Evolutionary conservation across 2,888 invertebrate species (phyloP).

Genomic region (Amphimallon solstitiale): DNA sequence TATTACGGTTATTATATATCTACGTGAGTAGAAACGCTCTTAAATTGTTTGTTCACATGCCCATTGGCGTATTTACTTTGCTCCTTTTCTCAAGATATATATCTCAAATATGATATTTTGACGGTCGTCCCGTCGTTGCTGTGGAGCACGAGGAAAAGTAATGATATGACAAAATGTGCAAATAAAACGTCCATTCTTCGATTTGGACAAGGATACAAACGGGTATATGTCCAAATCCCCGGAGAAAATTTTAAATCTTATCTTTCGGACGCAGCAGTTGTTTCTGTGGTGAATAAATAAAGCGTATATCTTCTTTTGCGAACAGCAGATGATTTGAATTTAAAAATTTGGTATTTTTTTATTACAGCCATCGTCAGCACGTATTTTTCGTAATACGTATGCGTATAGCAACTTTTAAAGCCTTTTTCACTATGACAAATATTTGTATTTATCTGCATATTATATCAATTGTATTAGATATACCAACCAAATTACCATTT

Average conservation of each 20-base stretch:
- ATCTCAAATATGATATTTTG: constrained; percentile 23
- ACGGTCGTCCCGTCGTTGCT: not conserved
- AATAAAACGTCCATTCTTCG: not conserved
- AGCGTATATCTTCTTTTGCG: not conserved
- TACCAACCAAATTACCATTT: too few species aligned
- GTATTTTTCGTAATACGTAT: too few species aligned
- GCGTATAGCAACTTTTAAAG: too few species aligned
- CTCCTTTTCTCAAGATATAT: constrained; percentile 15
- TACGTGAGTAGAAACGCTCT: constrained; percentile 17
- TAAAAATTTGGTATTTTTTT: too few species aligned
- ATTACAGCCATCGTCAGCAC: too few species aligned
- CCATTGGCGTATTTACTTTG: constrained; percentile 5
- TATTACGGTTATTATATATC: constrained; percentile 18
- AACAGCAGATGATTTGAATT: not conserved
- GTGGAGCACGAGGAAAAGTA: not conserved
- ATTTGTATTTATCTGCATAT: too few species aligned
- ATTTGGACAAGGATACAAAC: too few species aligned
- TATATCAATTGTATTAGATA: too few species aligned
- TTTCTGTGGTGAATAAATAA: constrained; percentile 16
- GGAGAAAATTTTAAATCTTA: constrained; percentile 24
- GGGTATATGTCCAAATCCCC: constrained; percentile 1
- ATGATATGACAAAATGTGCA: constrained; percentile 9
- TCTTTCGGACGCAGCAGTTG: constrained; percentile 16
- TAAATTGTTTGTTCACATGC: constrained; percentile 3
- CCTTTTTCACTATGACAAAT: too few species aligned